Percentiles rank a stretch among this genome's conserved stretches.
Conservation (phyloP, 2,113 vertebrate species). For the Bubo blakistoni region DNA sequence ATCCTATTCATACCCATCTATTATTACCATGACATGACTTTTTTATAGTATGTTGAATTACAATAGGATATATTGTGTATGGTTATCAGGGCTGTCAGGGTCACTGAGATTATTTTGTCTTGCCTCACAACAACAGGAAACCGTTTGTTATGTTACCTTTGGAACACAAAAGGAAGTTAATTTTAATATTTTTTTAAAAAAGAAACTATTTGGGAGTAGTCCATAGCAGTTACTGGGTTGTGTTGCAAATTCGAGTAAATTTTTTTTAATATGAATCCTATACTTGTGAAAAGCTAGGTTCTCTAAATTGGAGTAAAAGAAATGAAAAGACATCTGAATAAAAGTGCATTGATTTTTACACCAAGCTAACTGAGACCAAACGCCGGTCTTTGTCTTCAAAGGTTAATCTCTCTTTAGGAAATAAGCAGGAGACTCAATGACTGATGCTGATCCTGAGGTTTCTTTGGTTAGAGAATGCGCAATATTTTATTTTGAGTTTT, state of each 20-base stretch:
- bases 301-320: neutral
- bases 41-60: neutral
- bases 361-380: constrained; percentile 13
- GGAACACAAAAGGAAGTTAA: neutral
- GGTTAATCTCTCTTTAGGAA: constrained; percentile 45
- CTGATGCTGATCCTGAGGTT: constrained; percentile 47
- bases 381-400: neutral
- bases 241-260: neutral
- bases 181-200: neutral
- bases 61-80: neutral
- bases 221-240: neutral
- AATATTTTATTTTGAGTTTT: constrained; percentile 60
- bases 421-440: constrained; percentile 18
- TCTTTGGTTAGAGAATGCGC: constrained; percentile 9
- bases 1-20: neutral
- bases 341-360: constrained; percentile 33
- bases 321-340: neutral
- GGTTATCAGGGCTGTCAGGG: neutral
- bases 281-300: neutral
- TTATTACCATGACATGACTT: neutral
- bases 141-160: neutral
- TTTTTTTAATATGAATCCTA: neutral
- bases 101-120: neutral
- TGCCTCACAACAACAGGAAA: neutral
- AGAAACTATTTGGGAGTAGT: neutral